Evolutionary conservation across 2,888 invertebrate species (phyloP).

Genomic region (Agrilus mali): DNA sequence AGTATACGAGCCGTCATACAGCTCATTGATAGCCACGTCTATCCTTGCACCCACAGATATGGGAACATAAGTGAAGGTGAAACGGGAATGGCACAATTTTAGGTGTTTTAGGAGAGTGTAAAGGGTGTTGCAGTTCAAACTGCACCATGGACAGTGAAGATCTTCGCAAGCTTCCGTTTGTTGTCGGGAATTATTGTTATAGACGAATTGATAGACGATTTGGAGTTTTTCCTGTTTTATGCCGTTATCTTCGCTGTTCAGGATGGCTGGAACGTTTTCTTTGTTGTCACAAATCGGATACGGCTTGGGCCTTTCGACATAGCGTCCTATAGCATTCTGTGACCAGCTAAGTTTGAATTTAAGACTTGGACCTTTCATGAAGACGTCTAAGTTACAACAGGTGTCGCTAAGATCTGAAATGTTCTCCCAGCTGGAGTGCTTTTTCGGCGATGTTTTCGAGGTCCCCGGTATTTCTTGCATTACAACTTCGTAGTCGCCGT

Average conservation of each 20-base stretch:
- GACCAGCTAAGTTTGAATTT: conserved; percentile 81
- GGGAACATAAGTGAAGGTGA: conserved; percentile 84
- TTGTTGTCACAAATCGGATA: conserved; percentile 33
- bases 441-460: conserved; percentile 48
- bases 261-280: conserved; percentile 27
- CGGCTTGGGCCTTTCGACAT: conserved; percentile 54
- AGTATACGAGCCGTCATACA: conserved; percentile 90
- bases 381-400: conserved; percentile 50
- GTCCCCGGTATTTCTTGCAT: conserved; percentile 55
- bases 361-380: conserved; percentile 66
- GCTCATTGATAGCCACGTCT: conserved; percentile 89
- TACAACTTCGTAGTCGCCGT: conserved; percentile 83
- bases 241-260: conserved; percentile 25
- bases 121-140: conserved; percentile 73
- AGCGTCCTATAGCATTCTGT: conserved; percentile 51
- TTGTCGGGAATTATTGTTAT: conserved; percentile 88
- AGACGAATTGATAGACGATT: conserved; percentile 91
- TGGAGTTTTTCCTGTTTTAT: conserved; percentile 47
- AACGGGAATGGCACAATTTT: conserved; percentile 85
- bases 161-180: conserved; percentile 92
- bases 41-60: conserved; percentile 67
- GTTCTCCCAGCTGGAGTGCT: conserved; percentile 60
- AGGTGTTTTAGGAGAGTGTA: conserved; percentile 88
- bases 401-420: conserved; percentile 39
- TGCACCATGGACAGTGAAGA: conserved; percentile 93